Conservation (phyloP, 2,888 invertebrate genomes). For the Stenodema calcarata region DNA sequence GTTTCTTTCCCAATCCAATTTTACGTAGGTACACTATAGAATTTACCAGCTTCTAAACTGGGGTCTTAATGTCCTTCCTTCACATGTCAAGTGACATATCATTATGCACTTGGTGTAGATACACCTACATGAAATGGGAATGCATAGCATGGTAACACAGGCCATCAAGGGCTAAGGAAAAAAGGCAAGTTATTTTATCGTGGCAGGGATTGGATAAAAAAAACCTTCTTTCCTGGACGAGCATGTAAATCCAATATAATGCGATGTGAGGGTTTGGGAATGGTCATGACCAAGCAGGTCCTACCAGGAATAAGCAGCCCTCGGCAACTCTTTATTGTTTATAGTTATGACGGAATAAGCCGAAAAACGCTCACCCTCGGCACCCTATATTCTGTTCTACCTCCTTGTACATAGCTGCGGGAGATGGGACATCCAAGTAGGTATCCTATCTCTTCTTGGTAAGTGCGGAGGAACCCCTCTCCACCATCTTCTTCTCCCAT, state of each 20-base stretch:
- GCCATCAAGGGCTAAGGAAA: background rate
- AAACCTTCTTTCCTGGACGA: background rate
- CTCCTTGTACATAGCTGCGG: background rate
- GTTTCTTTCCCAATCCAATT: no score
- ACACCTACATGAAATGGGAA: background rate
- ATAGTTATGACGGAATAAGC: slow-evolving; percentile 37
- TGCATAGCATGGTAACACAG: background rate
- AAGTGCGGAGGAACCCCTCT: background rate
- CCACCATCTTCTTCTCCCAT: background rate
- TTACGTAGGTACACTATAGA: no score
- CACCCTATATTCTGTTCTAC: background rate
- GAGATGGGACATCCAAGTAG: background rate
- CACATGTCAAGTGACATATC: no score
- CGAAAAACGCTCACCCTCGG: slow-evolving; percentile 22
- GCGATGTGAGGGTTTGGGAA: background rate
- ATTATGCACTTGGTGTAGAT: no score
- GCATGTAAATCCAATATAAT: slow-evolving; percentile 17
- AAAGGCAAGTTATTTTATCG: background rate
- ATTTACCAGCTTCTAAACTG: no score
- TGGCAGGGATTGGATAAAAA: background rate
- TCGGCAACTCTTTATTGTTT: slow-evolving; percentile 21
- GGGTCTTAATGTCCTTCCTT: no score
- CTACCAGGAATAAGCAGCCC: background rate
- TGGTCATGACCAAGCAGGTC: background rate
- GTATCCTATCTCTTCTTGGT: background rate